A percentile compares a stretch with the other conserved stretches of the same genome.
These are phyloP conservation scores for Nebria salina DNA, from an alignment of 2,888 invertebrate genomes.

Conservation along the genomic window DNA sequence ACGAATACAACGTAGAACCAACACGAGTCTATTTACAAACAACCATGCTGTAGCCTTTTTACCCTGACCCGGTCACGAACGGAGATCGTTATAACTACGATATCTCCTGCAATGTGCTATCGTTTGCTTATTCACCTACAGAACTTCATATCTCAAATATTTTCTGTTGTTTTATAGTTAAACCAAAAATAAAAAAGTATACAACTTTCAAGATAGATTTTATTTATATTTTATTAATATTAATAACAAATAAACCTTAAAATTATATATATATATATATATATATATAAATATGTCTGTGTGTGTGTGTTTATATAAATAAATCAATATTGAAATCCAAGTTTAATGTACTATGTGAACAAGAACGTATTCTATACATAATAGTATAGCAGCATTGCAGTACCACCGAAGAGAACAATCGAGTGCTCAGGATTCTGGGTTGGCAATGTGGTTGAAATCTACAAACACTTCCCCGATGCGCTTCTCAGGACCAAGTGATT, in stretches of 20 bases:
- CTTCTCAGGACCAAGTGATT: background rate
- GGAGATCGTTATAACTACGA: background rate
- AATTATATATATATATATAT: too few species aligned
- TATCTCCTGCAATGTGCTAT: background rate
- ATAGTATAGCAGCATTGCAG: background rate
- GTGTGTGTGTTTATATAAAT: too few species aligned
- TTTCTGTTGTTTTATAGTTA: too few species aligned
- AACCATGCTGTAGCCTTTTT: conserved; percentile 6
- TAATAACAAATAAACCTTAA: too few species aligned
- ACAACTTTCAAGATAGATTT: too few species aligned
- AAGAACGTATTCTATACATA: background rate
- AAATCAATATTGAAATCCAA: too few species aligned
- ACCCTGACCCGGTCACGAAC: conserved; percentile 16
- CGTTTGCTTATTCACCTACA: background rate
- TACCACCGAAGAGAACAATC: background rate
- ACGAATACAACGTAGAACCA: background rate
- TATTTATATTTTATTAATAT: too few species aligned
- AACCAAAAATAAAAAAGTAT: too few species aligned
- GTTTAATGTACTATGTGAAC: too few species aligned
- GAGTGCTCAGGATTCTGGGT: background rate
- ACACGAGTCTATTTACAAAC: conserved; percentile 36
- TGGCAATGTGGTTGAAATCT: background rate
- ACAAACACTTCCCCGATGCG: background rate
- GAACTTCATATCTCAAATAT: background rate
- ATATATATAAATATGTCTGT: too few species aligned